A percentile compares a stretch with the other conserved stretches of the same genome.
Evolutionary conservation across 2,797 vertebrate genomes (phyloP).

Genomic region (Lates japonicus): DNA sequence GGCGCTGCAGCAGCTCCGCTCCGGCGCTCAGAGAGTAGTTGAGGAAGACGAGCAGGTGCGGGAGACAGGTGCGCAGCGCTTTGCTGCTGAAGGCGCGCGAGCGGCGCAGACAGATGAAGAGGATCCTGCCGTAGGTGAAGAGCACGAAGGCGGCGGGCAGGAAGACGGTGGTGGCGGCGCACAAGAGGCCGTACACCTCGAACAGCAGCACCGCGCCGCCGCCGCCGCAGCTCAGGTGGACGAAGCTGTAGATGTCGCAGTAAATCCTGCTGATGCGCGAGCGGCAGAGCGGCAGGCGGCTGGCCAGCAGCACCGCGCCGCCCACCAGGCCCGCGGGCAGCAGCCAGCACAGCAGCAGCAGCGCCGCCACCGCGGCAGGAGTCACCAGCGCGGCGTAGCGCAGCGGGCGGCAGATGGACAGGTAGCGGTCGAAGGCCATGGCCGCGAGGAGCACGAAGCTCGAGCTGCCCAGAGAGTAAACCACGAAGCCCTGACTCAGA

Average conservation of each 20-base stretch:
- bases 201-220: not conserved
- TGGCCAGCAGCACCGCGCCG: not conserved
- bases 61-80: conserved; percentile 42
- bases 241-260: conserved; percentile 38
- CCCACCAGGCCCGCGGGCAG: not conserved
- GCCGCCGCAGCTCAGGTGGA: conserved; percentile 27
- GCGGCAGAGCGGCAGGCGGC: conserved; percentile 23
- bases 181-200: not conserved
- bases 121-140: conserved; percentile 32
- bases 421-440: conserved; percentile 51
- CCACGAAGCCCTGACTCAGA: conserved; percentile 12
- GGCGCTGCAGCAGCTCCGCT: conserved; percentile 22
- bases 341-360: conserved; percentile 45
- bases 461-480: not conserved
- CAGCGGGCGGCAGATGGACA: conserved; percentile 37
- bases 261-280: conserved; percentile 4
- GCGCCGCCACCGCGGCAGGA: not conserved
- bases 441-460: conserved; percentile 38
- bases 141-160: conserved; percentile 26
- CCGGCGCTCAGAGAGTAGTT: not conserved
- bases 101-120: conserved; percentile 20
- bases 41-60: conserved; percentile 47
- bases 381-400: conserved; percentile 16
- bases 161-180: not conserved
- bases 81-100: not conserved